A percentile compares a stretch with the other conserved stretches of the same genome.
phyloP scores from a whole-genome alignment of 1,140 invertebrate species.

The Riptortus pedestris region DNA sequence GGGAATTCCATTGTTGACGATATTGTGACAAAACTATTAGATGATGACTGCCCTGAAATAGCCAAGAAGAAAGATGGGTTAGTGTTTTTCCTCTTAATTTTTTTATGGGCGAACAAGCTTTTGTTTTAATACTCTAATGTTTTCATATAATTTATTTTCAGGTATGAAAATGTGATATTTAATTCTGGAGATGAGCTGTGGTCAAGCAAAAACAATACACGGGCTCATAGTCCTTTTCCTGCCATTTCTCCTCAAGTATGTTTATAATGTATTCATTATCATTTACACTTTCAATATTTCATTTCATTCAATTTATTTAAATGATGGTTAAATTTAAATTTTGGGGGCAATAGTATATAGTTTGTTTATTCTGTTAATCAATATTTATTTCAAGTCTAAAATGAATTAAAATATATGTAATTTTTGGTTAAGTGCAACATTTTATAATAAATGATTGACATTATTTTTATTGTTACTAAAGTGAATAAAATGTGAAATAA shows the following conservation, averaged over 20 bases:
- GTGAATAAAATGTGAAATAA: too few species aligned
- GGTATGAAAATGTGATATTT: slow-evolving; percentile 17
- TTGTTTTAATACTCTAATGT: background rate
- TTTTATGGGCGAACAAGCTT: background rate
- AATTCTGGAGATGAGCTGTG: slow-evolving; percentile 19
- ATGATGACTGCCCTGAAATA: slow-evolving; percentile 23
- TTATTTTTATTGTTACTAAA: too few species aligned
- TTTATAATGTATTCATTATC: too few species aligned
- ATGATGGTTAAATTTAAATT: too few species aligned
- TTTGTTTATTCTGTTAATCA: too few species aligned
- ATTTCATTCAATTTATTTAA: too few species aligned
- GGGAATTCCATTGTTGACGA: slow-evolving; percentile 27
- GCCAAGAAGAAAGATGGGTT: slow-evolving; percentile 21
- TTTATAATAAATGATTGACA: too few species aligned
- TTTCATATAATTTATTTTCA: background rate
- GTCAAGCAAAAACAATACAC: slow-evolving; percentile 4
- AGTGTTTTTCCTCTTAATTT: slow-evolving; percentile 13
- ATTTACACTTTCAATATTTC: too few species aligned
- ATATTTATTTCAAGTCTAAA: too few species aligned
- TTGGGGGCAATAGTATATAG: too few species aligned
- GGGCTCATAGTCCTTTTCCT: slow-evolving; percentile 14
- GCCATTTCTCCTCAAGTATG: slow-evolving; percentile 2
- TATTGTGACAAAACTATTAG: slow-evolving; percentile 27
- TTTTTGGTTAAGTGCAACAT: too few species aligned
- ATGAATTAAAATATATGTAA: too few species aligned